These are phyloP conservation scores for Idaea straminata DNA, from an alignment of 2,888 invertebrate species.

Conservation along the genomic window DNA sequence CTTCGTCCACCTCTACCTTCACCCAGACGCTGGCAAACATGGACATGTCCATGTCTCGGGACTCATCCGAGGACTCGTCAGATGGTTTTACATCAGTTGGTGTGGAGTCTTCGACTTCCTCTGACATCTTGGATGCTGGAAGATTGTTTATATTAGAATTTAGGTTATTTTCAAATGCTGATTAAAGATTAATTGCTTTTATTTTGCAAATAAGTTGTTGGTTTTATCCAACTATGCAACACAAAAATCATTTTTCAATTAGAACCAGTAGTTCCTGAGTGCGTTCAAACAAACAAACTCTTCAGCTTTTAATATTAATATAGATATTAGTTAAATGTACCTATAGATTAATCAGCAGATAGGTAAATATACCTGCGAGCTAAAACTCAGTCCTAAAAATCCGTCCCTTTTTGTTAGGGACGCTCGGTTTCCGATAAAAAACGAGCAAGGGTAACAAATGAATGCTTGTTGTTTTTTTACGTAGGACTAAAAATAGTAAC, in stretches of 20 bases:
- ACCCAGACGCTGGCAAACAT: constrained; percentile 62
- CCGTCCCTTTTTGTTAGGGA: not conserved
- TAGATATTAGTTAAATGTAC: no score
- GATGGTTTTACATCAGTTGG: not conserved
- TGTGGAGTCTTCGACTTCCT: not conserved
- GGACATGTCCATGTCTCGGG: constrained; percentile 34
- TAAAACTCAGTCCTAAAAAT: not conserved
- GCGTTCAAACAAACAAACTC: no score
- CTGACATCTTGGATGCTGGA: not conserved
- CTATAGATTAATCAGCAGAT: no score
- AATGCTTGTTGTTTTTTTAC: not conserved
- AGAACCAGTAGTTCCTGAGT: no score
- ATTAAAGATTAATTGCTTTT: no score
- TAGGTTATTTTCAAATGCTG: no score
- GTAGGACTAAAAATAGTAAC: not conserved
- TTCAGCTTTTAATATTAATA: no score
- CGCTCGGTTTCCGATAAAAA: not conserved
- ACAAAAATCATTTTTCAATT: no score
- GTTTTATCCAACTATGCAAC: no score
- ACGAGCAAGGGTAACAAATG: not conserved
- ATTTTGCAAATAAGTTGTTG: no score
- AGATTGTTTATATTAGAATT: not conserved
- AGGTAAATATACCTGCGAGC: not conserved
- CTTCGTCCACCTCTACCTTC: constrained; percentile 25
- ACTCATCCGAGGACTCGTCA: constrained; percentile 11